Conservation (phyloP, 2,888 invertebrate genomes). For the Lithosia quadra region DNA sequence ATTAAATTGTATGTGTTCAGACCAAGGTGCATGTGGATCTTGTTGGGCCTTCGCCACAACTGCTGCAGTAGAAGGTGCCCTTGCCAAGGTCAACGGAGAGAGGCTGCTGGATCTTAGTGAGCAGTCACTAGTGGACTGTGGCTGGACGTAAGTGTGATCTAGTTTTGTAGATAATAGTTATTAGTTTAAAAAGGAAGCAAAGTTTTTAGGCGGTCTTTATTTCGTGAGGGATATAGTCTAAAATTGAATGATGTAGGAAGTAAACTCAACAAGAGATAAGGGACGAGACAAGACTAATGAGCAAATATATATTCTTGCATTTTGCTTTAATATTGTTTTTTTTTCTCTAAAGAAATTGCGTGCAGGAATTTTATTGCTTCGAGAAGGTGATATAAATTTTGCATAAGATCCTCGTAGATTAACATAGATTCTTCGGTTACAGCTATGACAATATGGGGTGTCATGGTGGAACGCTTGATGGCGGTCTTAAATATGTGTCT, state of each 20-base stretch:
- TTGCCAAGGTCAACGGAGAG: conserved; percentile 58
- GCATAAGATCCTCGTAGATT: neutral
- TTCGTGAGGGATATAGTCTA: too few relatives aligned
- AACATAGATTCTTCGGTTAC: conserved; percentile 16
- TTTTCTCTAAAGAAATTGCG: too few relatives aligned
- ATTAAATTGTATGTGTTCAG: conserved; percentile 35
- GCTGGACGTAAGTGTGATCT: conserved; percentile 63
- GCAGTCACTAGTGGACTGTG: conserved; percentile 69
- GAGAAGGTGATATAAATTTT: too few relatives aligned
- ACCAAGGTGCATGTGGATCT: conserved; percentile 64
- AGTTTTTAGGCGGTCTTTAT: too few relatives aligned
- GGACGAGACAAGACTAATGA: too few relatives aligned
- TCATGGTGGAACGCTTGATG: conserved; percentile 53
- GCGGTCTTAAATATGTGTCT: conserved; percentile 53
- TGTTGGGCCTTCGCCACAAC: conserved; percentile 68
- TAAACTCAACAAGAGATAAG: too few relatives aligned
- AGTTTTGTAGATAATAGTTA: neutral
- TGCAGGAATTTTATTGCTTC: too few relatives aligned
- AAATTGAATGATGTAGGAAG: too few relatives aligned
- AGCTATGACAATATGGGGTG: conserved; percentile 62
- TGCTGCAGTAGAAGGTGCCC: conserved; percentile 63
- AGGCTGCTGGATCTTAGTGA: conserved; percentile 64
- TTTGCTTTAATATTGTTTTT: too few relatives aligned
- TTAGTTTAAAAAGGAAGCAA: neutral
- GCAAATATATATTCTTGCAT: too few relatives aligned